phyloP scores from a whole-genome alignment of 2,113 vertebrate species.

The Falcunculus frontatus region DNA sequence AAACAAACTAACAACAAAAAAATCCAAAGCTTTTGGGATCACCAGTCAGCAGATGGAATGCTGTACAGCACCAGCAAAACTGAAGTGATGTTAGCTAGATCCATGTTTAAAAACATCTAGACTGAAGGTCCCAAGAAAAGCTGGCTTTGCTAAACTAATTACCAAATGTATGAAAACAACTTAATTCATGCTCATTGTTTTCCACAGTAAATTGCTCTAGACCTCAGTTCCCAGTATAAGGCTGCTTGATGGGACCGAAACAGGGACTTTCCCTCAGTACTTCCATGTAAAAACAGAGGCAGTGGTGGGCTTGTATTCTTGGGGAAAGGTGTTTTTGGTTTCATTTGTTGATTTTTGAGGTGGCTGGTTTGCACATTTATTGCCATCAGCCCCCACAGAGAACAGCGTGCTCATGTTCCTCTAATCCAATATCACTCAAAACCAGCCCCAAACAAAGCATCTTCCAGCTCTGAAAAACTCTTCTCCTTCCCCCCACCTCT shows the following conservation, averaged over 20 bases:
- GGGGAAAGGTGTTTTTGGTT: neutral
- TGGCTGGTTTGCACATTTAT: neutral
- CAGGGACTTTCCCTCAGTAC: neutral
- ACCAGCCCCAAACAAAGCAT: rapidly evolving
- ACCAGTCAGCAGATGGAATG: neutral
- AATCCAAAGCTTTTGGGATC: neutral
- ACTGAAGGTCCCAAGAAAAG: neutral
- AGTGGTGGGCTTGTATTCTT: neutral
- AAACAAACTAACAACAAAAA: neutral
- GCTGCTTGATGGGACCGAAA: neutral
- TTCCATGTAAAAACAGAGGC: neutral
- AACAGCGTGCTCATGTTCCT: rapidly evolving
- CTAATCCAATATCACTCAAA: rapidly evolving
- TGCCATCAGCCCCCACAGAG: rapidly evolving
- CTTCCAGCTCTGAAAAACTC: neutral
- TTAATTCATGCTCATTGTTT: neutral
- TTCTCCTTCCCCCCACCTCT: neutral
- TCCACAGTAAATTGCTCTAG: neutral
- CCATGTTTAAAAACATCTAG: neutral
- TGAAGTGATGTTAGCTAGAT: neutral
- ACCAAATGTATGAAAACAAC: neutral
- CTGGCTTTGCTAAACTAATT: neutral
- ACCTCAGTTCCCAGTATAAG: neutral
- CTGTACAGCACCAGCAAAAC: neutral
- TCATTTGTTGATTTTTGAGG: neutral